Conservation (phyloP, 2,888 invertebrate genomes). For the Drosophila fungiperda region DNA sequence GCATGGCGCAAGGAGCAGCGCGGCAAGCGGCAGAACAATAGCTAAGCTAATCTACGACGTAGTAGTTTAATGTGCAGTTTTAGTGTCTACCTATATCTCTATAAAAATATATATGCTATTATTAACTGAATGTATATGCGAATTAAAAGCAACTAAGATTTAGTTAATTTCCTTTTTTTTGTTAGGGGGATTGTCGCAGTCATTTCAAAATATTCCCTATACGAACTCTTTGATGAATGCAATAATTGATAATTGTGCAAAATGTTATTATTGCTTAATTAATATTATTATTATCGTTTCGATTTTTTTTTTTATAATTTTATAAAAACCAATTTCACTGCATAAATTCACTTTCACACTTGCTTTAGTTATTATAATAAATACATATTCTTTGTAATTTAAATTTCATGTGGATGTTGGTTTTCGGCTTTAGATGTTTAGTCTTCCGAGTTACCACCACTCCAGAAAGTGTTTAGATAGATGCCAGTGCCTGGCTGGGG, state of each 20-base stretch:
- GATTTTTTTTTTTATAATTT: conserved; percentile 26
- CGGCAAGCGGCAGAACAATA: conserved; percentile 83
- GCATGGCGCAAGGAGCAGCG: conserved; percentile 93
- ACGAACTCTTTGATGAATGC: conserved; percentile 9
- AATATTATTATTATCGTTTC: conserved; percentile 12
- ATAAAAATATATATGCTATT: conserved; percentile 34
- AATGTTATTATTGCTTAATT: conserved; percentile 33
- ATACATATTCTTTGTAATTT: conserved; percentile 29
- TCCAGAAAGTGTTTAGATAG: conserved; percentile 12
- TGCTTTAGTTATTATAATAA: conserved; percentile 34
- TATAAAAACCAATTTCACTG: conserved; percentile 18
- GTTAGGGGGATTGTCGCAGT: conserved; percentile 28
- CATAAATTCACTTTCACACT: conserved; percentile 42
- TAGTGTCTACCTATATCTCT: conserved; percentile 65
- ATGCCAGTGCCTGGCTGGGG: conserved; percentile 21
- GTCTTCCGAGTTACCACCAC: conserved; percentile 8
- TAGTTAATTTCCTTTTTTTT: conserved; percentile 1
- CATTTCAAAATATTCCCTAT: conserved; percentile 17
- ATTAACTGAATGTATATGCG: conserved; percentile 28
- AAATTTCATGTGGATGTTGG: conserved; percentile 8
- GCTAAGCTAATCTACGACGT: conserved; percentile 67
- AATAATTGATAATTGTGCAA: conserved; percentile 27
- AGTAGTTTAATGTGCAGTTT: conserved; percentile 73
- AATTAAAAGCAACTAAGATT: conserved; percentile 21
- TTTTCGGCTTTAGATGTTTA: not conserved